phyloP scores from a whole-genome alignment of 2,888 invertebrate genomes.

The Rosalia funebris region DNA sequence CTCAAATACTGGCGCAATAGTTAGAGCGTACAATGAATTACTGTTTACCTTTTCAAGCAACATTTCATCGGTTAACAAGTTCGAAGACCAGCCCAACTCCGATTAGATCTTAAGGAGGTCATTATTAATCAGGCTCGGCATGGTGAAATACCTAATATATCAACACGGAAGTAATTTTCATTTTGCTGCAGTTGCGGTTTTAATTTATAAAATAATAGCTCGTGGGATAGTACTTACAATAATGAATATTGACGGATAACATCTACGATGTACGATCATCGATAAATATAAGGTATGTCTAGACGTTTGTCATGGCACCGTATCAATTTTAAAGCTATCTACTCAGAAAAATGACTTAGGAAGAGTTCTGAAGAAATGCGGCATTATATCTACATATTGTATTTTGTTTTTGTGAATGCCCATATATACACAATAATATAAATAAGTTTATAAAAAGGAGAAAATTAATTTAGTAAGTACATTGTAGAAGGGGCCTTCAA shows the following conservation, averaged over 20 bases:
- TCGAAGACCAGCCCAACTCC: slow-evolving; percentile 4
- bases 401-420: too few relatives aligned
- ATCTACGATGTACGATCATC: background rate
- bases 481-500: too few relatives aligned
- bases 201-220: background rate
- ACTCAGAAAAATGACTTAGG: too few relatives aligned
- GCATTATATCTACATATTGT: too few relatives aligned
- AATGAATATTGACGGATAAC: background rate
- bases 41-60: slow-evolving; percentile 8
- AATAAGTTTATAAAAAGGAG: too few relatives aligned
- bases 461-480: too few relatives aligned
- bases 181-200: background rate
- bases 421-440: too few relatives aligned
- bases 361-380: too few relatives aligned
- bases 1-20: too few relatives aligned
- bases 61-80: slow-evolving; percentile 10
- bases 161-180: background rate
- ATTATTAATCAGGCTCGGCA: slow-evolving; percentile 6
- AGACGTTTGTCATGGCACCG: too few relatives aligned
- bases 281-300: background rate
- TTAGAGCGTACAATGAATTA: background rate
- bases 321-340: slow-evolving; percentile 1
- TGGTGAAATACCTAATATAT: background rate
- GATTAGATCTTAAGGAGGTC: slow-evolving; percentile 11
- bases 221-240: background rate